phyloP scores from a whole-genome alignment of 2,113 vertebrate genomes.

The Grammomys dolichurus region DNA sequence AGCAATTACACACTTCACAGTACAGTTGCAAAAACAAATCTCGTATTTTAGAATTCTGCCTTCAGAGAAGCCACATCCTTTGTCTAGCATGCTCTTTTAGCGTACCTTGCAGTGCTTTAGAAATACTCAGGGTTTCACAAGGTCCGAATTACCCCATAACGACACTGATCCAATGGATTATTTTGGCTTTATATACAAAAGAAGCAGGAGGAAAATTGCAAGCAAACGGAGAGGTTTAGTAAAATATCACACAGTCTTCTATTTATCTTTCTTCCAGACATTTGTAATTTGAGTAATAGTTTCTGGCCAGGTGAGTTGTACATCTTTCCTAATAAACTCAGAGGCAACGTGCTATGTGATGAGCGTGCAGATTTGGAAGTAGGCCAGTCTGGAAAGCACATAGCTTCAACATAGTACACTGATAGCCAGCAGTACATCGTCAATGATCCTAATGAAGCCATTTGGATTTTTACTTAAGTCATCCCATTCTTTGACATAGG shows the following conservation, averaged over 20 bases:
- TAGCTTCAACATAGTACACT: neutral
- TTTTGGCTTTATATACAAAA: slow-evolving; percentile 39
- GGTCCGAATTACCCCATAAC: neutral
- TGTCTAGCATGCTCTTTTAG: neutral
- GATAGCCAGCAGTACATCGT: neutral
- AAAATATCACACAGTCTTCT: neutral
- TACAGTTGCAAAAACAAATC: neutral
- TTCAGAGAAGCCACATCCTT: neutral
- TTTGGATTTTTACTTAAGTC: neutral
- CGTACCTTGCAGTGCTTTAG: neutral
- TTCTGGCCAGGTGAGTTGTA: neutral
- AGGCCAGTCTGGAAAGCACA: neutral
- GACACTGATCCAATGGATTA: neutral
- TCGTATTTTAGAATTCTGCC: neutral
- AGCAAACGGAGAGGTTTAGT: neutral
- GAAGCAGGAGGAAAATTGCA: neutral
- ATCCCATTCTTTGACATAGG: neutral
- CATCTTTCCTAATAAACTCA: slow-evolving; percentile 27
- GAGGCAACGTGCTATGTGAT: neutral
- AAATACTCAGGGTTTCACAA: neutral
- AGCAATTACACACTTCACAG: neutral
- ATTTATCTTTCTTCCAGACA: neutral
- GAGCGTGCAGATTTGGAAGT: neutral
- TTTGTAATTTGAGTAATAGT: slow-evolving; percentile 5
- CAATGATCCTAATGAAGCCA: neutral